Conservation (phyloP, 2,888 invertebrate genomes). For the Abrostola triplasia region DNA sequence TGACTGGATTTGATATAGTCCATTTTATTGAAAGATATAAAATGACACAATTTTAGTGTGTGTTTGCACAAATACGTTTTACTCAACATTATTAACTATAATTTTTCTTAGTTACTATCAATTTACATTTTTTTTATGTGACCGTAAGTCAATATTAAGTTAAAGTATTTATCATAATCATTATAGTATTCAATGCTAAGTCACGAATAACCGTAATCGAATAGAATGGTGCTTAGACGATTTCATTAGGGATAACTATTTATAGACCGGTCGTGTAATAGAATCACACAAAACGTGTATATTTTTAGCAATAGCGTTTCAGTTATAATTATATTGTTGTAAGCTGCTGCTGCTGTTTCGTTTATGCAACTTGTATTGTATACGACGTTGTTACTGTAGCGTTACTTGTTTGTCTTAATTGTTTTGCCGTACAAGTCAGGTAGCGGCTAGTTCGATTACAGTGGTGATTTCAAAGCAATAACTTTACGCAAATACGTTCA, state of each 20-base stretch:
- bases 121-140: constrained; percentile 78
- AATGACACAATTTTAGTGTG: constrained; percentile 78
- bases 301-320: constrained; percentile 73
- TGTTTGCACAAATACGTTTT: constrained; percentile 85
- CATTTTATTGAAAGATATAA: constrained; percentile 72
- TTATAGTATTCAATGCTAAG: constrained; percentile 84
- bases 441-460: constrained; percentile 63
- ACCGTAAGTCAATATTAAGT: constrained; percentile 81
- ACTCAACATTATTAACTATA: constrained; percentile 77
- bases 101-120: constrained; percentile 73
- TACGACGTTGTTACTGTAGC: constrained; percentile 60
- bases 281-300: constrained; percentile 70
- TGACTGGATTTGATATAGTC: constrained; percentile 85
- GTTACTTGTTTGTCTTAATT: constrained; percentile 66
- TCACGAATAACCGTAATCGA: constrained; percentile 85
- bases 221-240: constrained; percentile 88
- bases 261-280: constrained; percentile 75
- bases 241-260: constrained; percentile 82
- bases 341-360: constrained; percentile 56
- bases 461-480: constrained; percentile 70
- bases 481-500: constrained; percentile 61
- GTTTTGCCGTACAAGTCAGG: constrained; percentile 52
- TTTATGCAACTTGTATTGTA: constrained; percentile 63
- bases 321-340: constrained; percentile 55
- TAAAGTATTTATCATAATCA: constrained; percentile 78